These are phyloP conservation scores for Pagetopsis macropterus DNA, from an alignment of 2,797 vertebrate genomes.

Conservation along the genomic window DNA sequence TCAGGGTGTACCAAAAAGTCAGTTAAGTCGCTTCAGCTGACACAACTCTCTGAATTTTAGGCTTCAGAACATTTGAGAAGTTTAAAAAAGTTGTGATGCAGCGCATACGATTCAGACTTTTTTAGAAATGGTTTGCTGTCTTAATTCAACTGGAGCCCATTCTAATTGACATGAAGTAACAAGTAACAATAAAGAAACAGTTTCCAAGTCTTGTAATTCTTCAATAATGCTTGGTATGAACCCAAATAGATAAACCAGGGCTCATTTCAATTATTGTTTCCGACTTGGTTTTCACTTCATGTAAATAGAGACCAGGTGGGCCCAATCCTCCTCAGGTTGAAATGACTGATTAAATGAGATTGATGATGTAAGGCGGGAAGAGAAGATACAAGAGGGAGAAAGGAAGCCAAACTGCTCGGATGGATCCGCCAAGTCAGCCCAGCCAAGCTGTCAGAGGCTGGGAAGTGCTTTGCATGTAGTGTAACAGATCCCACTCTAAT, in stretches of 20 bases:
- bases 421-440: conserved; percentile 64
- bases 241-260: not conserved
- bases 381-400: conserved; percentile 51
- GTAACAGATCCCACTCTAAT: conserved; percentile 48
- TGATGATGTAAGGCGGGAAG: conserved; percentile 57
- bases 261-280: conserved; percentile 1
- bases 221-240: not conserved
- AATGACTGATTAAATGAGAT: conserved; percentile 66
- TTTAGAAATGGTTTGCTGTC: no score
- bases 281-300: conserved; percentile 12
- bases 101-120: no score
- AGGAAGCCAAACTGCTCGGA: conserved; percentile 60
- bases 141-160: no score
- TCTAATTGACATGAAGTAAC: conserved; percentile 2
- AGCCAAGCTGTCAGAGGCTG: conserved; percentile 67
- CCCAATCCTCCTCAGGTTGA: conserved; percentile 40
- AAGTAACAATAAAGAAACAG: not conserved
- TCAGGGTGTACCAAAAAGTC: no score
- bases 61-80: no score
- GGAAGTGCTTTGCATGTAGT: conserved; percentile 52
- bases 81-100: no score
- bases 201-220: not conserved
- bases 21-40: no score
- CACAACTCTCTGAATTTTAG: no score
- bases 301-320: conserved; percentile 58